Base-by-base conservation (phyloP, 1,140 invertebrate genomes). In the Mesaphorura yosii region DNA sequence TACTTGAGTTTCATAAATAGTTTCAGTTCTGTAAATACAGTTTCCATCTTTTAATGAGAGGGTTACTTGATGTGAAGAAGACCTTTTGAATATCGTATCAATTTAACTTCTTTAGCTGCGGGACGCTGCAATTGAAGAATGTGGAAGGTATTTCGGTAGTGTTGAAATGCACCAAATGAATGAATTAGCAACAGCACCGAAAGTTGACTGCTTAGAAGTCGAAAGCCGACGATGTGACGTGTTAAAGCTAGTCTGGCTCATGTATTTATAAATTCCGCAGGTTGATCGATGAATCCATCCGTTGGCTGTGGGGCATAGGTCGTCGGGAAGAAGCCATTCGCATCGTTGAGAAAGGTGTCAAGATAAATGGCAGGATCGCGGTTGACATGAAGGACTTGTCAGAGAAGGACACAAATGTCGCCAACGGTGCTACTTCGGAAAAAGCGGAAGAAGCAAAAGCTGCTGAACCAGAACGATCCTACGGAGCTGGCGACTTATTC, bases 281-380 rank as follows among this genome's bases (percentile, higher is more conserved):
- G 84, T 68, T 86, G 1, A 80, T 88, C 72, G 84, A 88, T 53
- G 86, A 89, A 70, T 88, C 84, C 2, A 84, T 85, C 0, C 74
- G 86, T 26, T 88, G 84, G 85, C 69, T 88, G 3, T 87, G 86
- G 83, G 77, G 81, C 6, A 81, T 88, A 64, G 83, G 83, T 1
- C 74, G 81, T 37, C 69, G 73, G 1, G 73, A 74, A 27, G 83
- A 86, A 67, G 79, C 84, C 0, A 72, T 86, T 0, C 68, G 73
- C 1, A 86, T 88, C 45, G 75, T 88, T 1, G 73, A 79, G 61
- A 84, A 78, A 63, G 85, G 76, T 20, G 64, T 86, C 20, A 78
- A 77, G 62, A 77, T 78, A 51, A 89, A 89, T 65, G 75, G 75
- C 19, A 78, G 72, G 26, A 34, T 34, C n/a, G 10, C 10, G 46